Percentiles rank a stretch among this genome's conserved stretches.
These are phyloP conservation scores for Chrysemys picta DNA, from an alignment of 2,113 vertebrate genomes.

Conservation along the genomic window DNA sequence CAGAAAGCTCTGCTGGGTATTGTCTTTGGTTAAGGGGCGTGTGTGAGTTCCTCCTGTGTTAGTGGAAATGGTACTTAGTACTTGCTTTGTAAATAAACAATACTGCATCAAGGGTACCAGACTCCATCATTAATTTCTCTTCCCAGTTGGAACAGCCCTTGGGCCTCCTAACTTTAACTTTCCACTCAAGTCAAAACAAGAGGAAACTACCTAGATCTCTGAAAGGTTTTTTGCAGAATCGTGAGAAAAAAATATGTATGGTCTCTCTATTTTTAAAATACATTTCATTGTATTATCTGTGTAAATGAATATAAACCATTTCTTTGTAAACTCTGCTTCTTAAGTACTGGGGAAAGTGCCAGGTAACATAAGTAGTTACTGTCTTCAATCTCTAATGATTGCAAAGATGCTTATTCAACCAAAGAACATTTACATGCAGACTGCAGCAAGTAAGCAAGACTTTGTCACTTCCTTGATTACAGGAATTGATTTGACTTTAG, in stretches of 20 bases:
- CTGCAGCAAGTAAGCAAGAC: slow-evolving; percentile 67
- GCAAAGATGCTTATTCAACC: slow-evolving; percentile 61
- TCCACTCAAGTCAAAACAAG: background rate
- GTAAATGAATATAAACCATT: background rate
- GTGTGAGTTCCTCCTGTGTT: background rate
- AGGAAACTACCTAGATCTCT: background rate
- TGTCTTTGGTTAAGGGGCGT: background rate
- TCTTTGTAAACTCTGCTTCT: slow-evolving; percentile 33
- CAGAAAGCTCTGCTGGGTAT: background rate
- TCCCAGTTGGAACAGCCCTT: background rate
- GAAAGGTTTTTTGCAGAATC: background rate
- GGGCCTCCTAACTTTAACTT: background rate
- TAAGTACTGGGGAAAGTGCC: slow-evolving; percentile 50
- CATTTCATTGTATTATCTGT: background rate
- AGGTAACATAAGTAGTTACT: slow-evolving; percentile 37
- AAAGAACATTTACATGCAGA: slow-evolving; percentile 73
- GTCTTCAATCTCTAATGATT: slow-evolving; percentile 51
- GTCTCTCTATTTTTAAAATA: rapidly evolving
- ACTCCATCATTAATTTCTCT: background rate
- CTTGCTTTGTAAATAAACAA: background rate
- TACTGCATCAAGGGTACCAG: background rate
- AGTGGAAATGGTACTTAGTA: background rate
- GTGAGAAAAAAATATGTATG: background rate
- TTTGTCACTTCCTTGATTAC: slow-evolving; percentile 81
- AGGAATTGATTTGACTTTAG: slow-evolving; percentile 81